Conservation (phyloP, 2,888 invertebrate genomes). For the Chaetogeoica ovagalla region DNA sequence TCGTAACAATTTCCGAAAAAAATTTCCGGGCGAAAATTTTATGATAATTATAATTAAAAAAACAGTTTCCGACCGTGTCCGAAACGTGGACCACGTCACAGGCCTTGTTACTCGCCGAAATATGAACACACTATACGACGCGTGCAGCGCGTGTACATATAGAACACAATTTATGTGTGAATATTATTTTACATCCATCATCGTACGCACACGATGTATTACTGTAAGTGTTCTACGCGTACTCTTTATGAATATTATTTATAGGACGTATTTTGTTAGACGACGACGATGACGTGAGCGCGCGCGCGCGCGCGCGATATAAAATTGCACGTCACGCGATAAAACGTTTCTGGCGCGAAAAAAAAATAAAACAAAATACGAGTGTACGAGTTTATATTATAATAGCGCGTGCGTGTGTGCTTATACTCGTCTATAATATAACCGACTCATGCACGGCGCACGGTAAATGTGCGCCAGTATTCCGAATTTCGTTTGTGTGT, state of each 20-base stretch:
- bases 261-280: conserved; percentile 15
- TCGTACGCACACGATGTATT: background rate
- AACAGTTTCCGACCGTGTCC: conserved; percentile 19
- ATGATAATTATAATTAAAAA: too few relatives aligned
- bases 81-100: background rate
- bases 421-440: too few relatives aligned
- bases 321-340: background rate
- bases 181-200: conserved; percentile 44
- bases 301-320: background rate
- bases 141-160: background rate
- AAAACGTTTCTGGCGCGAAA: too few relatives aligned
- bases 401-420: too few relatives aligned
- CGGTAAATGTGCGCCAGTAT: too few relatives aligned
- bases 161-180: conserved; percentile 17
- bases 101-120: background rate
- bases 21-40: conserved; percentile 17
- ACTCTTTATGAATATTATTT: conserved; percentile 23
- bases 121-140: background rate
- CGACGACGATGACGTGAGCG: conserved; percentile 12
- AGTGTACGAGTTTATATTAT: too few relatives aligned
- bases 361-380: too few relatives aligned
- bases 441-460: too few relatives aligned
- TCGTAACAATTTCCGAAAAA: conserved; percentile 21
- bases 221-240: background rate
- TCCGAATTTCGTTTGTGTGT: too few relatives aligned